Base-by-base conservation (phyloP, 2,888 invertebrate species). In the Steinernema carpocapsae region DNA sequence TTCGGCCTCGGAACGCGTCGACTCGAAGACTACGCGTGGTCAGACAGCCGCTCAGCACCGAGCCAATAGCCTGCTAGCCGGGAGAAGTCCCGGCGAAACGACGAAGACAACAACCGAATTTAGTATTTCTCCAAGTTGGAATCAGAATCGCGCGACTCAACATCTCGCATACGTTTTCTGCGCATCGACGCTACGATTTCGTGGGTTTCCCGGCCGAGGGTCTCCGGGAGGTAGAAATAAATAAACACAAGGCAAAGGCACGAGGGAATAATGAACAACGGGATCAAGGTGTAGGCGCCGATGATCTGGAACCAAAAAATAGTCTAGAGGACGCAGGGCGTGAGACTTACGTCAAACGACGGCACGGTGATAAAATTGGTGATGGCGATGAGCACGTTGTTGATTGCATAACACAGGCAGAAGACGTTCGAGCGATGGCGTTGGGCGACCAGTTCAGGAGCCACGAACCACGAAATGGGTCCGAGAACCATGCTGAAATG, bases 301-400 rank as follows among this genome's bases (percentile, higher is more conserved):
- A 83, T 83, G 10, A 79, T 42, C 83, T 83, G 80, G 42, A 80
- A 56, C 19, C 14, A 56, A 48, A 71, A 24, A 7, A 24, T 37
- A 1, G 0, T 10, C 17, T 6, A 17, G 72, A n/a, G 26, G 14
- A 48, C 10, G 1, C 70, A 1, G n/a, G 4, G 6, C 26, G 22
- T 32, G 32, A 14, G 24, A 59, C 78, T 71, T 46, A 83, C 83
- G 48, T 79, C 72, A 75, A 81, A 84, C 12, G 82, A 78, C 6
- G 84, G 83, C 48, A 83, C 77, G 14, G 82, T 80, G 19, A 81
- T 79, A 72, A 84, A 85, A 73, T 84, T 84, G 10, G 85, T 85
- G 32, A 82, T 73, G 4, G 83, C 77, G 72, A 85, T 85, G 46
- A 84, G 76, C 19, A 83, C 74, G 59, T 84, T 85, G 76, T 81